Base-by-base conservation (phyloP, 2,113 vertebrate genomes). In the Salvelinus alpinus region DNA sequence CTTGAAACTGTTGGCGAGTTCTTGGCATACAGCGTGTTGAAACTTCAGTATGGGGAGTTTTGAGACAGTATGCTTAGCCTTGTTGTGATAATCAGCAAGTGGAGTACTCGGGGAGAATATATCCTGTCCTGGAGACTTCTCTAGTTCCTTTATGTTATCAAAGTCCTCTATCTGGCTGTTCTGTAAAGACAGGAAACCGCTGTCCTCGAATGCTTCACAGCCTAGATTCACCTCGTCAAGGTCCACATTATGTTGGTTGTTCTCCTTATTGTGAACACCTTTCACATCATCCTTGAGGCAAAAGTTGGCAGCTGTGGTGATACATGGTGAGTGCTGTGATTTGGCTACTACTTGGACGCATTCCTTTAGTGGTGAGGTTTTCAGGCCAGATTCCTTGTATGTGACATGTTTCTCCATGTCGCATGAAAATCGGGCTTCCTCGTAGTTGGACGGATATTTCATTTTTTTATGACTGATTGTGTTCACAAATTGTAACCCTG, bases 31-130 rank as follows among this genome's bases (percentile, higher is more conserved):
- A 0, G 91, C 88, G 88, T 90, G 89, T 85, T 96, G 93, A 73
- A 97, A 98, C 74, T 93, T 92, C 47, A 94, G 86, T 64, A 94
- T 86, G 2, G 97, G 97, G 62, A 98, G 89, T 64, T 78, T 82
- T 31, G 65, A n/a, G 54, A 76, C 24, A 0, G 6, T 11, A 72
- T 59, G n/a, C 1, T 70, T 70, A 22, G 59, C n/a, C n/a, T 62
- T 62, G n/a, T 62, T 62, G n/a, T 20, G 54, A 14, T 57, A 18
- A 57, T 18, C 54, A 57, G n/a, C 9, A 62, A 7, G n/a, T n/a
- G 9, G 0, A 16, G 29, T 2, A 65, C 22, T 0, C 85, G 80
- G 22, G 87, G 82, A 66, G 85, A 89, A 1, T 80, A 47, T 76
- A 64, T 75, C 72, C 27, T 75, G 51, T 0, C 13, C 31, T 18